These are phyloP conservation scores for Drosophila paramelanica DNA, from an alignment of 2,888 invertebrate species.

Conservation along the genomic window DNA sequence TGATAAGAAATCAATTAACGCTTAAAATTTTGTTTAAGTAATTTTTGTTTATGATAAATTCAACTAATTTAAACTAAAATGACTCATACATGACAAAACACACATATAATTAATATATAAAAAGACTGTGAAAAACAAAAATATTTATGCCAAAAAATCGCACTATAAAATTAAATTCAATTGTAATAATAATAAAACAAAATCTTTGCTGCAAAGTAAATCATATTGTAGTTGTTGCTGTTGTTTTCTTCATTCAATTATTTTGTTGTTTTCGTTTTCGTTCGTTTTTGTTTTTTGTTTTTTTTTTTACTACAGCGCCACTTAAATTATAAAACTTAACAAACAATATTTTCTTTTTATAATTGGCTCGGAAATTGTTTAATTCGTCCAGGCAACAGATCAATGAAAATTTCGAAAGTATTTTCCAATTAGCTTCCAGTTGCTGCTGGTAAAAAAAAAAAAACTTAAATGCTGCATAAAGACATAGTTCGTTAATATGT, in stretches of 20 bases:
- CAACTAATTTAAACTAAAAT: slow-evolving; percentile 73
- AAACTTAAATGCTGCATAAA: slow-evolving; percentile 72
- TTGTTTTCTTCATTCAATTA: slow-evolving; percentile 2
- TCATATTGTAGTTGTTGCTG: slow-evolving; percentile 28
- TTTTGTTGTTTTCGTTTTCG: not conserved
- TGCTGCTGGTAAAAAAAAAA: slow-evolving; percentile 55
- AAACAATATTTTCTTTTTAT: slow-evolving; percentile 64
- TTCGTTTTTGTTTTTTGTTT: slow-evolving; percentile 3
- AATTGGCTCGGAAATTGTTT: slow-evolving; percentile 75
- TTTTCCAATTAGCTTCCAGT: slow-evolving; percentile 12
- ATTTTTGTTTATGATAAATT: slow-evolving; percentile 61
- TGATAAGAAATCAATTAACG: slow-evolving; percentile 57
- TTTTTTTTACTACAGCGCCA: slow-evolving; percentile 27
- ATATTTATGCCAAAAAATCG: slow-evolving; percentile 65
- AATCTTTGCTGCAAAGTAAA: slow-evolving; percentile 61
- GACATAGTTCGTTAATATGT: slow-evolving; percentile 54
- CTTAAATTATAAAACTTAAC: slow-evolving; percentile 75
- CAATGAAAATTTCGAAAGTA: slow-evolving; percentile 14
- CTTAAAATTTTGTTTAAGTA: slow-evolving; percentile 58
- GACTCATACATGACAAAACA: slow-evolving; percentile 59
- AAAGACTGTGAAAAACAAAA: slow-evolving; percentile 39
- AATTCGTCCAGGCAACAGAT: slow-evolving; percentile 51
- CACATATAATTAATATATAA: slow-evolving; percentile 30
- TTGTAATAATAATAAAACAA: slow-evolving; percentile 51
- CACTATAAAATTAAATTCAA: slow-evolving; percentile 66